These are phyloP conservation scores for Marronus borbonicus DNA, from an alignment of 2,888 invertebrate genomes.

Conservation along the genomic window DNA sequence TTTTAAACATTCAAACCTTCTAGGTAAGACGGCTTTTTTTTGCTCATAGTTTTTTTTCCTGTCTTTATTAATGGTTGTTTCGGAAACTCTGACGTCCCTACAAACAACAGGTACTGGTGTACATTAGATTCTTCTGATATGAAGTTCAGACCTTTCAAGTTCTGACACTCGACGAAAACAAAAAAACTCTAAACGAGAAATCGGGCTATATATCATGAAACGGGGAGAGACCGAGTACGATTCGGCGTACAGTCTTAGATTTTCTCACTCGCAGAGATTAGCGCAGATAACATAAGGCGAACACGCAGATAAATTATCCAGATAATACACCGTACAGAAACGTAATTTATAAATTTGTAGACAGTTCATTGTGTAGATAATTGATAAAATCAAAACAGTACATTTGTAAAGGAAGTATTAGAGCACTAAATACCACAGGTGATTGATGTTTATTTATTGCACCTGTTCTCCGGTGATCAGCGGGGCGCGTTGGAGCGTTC, in stretches of 20 bases:
- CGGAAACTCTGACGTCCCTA: too few species aligned
- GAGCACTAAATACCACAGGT: slow-evolving; percentile 48
- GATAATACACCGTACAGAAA: slow-evolving; percentile 47
- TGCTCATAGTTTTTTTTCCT: too few species aligned
- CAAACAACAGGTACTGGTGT: too few species aligned
- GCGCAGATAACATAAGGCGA: slow-evolving; percentile 30
- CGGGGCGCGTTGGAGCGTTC: slow-evolving; percentile 30
- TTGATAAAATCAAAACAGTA: slow-evolving; percentile 52
- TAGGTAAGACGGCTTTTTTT: too few species aligned
- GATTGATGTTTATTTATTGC: slow-evolving; percentile 52
- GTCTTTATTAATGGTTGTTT: too few species aligned
- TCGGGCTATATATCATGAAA: slow-evolving; percentile 18
- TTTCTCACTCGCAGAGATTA: slow-evolving; percentile 40
- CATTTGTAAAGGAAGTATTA: slow-evolving; percentile 50
- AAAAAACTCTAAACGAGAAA: slow-evolving; percentile 2
- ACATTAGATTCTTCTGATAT: too few species aligned
- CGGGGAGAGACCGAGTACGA: slow-evolving; percentile 4
- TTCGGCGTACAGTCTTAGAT: background rate
- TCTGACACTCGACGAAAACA: slow-evolving; percentile 28
- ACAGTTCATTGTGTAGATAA: slow-evolving; percentile 52
- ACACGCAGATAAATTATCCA: slow-evolving; percentile 52
- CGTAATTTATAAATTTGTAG: slow-evolving; percentile 53
- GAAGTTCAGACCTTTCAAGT: background rate
- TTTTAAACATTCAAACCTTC: too few species aligned
- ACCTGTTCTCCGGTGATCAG: slow-evolving; percentile 36